Percentiles rank a stretch among this genome's conserved stretches.
Conservation (phyloP, 2,113 vertebrate genomes). For the Microtus ochrogaster region DNA sequence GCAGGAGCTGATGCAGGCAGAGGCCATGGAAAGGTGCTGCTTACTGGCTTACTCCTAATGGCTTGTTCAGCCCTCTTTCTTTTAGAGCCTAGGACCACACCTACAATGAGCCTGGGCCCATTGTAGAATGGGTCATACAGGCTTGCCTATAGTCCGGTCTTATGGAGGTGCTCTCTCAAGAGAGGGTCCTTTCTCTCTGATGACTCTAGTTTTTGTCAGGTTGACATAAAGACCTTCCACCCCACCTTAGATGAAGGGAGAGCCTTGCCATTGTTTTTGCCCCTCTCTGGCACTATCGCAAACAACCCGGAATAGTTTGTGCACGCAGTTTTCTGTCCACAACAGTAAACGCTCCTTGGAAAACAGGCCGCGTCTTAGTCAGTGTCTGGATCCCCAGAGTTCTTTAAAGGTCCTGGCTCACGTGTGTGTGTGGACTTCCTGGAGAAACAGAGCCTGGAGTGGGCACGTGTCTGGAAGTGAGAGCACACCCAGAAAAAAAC, state of each 20-base stretch:
- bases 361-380: not conserved
- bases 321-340: too few relatives aligned
- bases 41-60: not conserved
- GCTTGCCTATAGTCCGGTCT: not conserved
- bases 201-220: not conserved
- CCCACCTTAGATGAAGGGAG: not conserved
- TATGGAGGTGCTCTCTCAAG: not conserved
- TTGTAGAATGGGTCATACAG: not conserved
- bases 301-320: not conserved
- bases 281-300: not conserved
- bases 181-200: not conserved
- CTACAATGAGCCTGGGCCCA: not conserved
- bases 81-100: not conserved
- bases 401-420: not conserved
- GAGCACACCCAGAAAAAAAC: not conserved
- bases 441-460: not conserved
- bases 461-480: not conserved
- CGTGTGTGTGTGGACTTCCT: not conserved
- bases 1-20: not conserved
- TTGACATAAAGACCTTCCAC: not conserved
- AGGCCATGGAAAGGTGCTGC: too few relatives aligned
- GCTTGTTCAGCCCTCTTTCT: not conserved
- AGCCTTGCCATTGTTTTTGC: not conserved
- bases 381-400: not conserved
- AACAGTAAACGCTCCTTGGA: not conserved